phyloP scores from a whole-genome alignment of 2,888 invertebrate species.

The Leptura quadrifasciata region DNA sequence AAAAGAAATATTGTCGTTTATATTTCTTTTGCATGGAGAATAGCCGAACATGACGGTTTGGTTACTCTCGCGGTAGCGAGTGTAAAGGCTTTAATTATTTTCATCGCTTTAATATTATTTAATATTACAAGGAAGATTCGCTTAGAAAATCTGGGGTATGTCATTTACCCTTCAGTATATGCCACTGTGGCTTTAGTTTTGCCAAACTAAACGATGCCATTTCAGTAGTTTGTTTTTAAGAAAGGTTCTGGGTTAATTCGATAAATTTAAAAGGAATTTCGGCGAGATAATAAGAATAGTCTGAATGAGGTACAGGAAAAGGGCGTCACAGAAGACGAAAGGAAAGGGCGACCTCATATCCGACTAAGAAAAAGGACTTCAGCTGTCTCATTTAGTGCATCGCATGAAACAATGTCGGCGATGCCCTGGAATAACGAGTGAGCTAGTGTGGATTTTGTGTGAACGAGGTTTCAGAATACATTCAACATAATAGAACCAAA shows the following conservation, averaged over 20 bases:
- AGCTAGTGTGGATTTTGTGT: constrained; percentile 50
- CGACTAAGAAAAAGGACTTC: constrained; percentile 49
- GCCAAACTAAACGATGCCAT: not conserved
- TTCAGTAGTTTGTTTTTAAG: constrained; percentile 32
- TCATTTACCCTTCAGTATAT: not conserved
- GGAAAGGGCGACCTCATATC: constrained; percentile 48
- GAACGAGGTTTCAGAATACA: constrained; percentile 52
- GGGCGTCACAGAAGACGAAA: constrained; percentile 53
- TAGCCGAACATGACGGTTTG: too few species aligned
- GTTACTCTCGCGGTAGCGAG: too few species aligned
- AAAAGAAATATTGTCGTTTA: too few species aligned
- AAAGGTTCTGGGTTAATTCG: constrained; percentile 35
- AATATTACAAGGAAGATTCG: not conserved
- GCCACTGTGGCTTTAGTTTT: constrained; percentile 8
- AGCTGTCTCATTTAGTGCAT: constrained; percentile 56
- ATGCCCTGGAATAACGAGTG: constrained; percentile 50
- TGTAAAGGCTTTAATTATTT: too few species aligned
- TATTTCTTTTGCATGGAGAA: too few species aligned
- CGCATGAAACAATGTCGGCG: constrained; percentile 52
- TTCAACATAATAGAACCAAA: constrained; percentile 49
- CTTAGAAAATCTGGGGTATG: not conserved
- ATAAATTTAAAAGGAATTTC: constrained; percentile 37
- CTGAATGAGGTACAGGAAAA: constrained; percentile 55
- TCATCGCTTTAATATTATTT: too few species aligned
- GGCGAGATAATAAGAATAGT: constrained; percentile 74